These are phyloP conservation scores for Podilymbus podiceps DNA, from an alignment of 2,113 vertebrate genomes.

Conservation along the genomic window DNA sequence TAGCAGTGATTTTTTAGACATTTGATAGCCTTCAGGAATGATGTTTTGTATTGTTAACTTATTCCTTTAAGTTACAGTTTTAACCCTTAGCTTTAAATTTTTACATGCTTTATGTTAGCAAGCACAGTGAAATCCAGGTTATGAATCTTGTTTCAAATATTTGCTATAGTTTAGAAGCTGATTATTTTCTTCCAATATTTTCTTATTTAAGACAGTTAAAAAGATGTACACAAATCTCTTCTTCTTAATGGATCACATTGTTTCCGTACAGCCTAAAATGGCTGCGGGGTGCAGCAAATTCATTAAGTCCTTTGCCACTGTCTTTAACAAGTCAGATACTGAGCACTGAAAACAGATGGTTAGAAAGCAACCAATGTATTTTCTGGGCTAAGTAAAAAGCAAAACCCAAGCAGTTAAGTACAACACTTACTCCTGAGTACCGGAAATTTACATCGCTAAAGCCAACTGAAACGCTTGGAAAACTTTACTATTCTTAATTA, in stretches of 20 bases:
- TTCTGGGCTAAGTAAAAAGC: neutral
- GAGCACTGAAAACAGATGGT: neutral
- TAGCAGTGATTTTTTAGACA: neutral
- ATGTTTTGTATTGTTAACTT: neutral
- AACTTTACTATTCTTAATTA: neutral
- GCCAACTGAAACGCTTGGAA: neutral
- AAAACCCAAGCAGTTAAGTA: neutral
- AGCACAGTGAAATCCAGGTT: neutral
- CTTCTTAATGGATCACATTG: neutral
- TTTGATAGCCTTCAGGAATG: neutral
- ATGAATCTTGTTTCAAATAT: neutral
- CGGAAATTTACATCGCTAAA: neutral
- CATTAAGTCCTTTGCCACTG: neutral
- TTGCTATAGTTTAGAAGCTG: neutral
- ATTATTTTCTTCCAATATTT: neutral
- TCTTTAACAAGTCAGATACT: neutral
- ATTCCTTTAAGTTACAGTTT: neutral
- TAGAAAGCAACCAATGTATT: neutral
- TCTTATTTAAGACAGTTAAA: neutral
- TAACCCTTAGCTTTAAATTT: neutral
- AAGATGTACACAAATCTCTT: neutral
- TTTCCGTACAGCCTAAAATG: neutral
- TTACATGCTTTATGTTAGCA: neutral
- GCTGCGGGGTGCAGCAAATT: rapidly evolving
- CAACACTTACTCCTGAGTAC: neutral